Base-by-base conservation (phyloP, 2,888 invertebrate genomes). In the Diarsia brunnea region DNA sequence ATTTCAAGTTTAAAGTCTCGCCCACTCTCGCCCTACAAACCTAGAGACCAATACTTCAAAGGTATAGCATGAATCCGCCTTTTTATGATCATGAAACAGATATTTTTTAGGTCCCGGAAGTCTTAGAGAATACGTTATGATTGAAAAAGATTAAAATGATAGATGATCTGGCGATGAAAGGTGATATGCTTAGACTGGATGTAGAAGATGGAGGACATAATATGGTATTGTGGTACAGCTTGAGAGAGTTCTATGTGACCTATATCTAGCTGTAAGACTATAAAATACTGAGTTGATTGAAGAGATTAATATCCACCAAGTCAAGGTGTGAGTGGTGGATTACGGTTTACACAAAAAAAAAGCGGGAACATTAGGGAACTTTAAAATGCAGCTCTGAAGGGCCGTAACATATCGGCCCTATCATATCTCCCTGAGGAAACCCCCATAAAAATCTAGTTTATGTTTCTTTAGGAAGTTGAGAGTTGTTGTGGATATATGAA, bases 1-100 rank as follows among this genome's bases (percentile, higher is more conserved):
- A 27, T 70, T 72, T 80, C 75, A 84, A 84, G 81, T 71, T 84
- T 82, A 84, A 70, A 64, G 49, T 78, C 61, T 83, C 75, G 31
- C 19, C 19, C 31, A 69, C 61, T 12, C 14, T 72, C 43, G 79
- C 53, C 61, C 69, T 66, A 81, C 49, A 79, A 61, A 84, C 73
- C 84, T 84, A 83, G 65, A 79, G 68, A 73, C 55, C 45, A 38
- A 47, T 53, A 64, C 31, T 38, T 67, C 45, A 60, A 60, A 60
- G 16, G 7, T 45, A 45, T 43, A 27, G 27, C 4, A 73, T 55
- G 31, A n/a, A 10, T 60, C 19, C n/a, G 38, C 8, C n/a, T 12
- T 61, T 21, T 38, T 21, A 38, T 16, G 31, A 21, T 61, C 31
- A 61, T 21, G 7, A 4, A 38, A 61, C 38, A n/a, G 21, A n/a